Conservation (phyloP, 2,797 vertebrate species). For the Phrynocephalus guinanensis region DNA sequence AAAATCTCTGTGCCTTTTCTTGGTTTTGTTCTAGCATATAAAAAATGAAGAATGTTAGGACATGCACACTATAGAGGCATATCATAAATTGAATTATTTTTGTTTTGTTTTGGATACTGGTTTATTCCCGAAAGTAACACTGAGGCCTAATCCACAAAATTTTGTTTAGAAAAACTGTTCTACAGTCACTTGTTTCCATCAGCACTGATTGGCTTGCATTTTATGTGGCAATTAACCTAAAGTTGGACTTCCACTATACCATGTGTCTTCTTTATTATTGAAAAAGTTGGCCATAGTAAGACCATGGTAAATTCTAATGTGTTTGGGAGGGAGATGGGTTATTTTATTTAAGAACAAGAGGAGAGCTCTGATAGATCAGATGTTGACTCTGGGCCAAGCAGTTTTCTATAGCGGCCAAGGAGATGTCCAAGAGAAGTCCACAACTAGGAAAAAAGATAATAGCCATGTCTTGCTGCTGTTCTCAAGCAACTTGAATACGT, state of each 20-base stretch:
- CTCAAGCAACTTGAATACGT: not conserved
- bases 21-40: not conserved
- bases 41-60: not conserved
- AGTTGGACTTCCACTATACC: not conserved
- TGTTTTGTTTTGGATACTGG: not conserved
- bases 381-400: too few species aligned
- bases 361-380: not conserved
- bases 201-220: too few species aligned
- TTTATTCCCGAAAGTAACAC: conserved; percentile 54
- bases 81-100: not conserved
- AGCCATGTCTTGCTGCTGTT: not conserved
- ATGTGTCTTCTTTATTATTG: not conserved
- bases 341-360: not conserved
- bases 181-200: not conserved
- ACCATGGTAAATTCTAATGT: not conserved
- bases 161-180: not conserved
- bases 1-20: not conserved
- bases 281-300: not conserved
- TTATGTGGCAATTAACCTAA: not conserved
- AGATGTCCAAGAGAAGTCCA: not conserved
- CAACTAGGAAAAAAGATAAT: not conserved
- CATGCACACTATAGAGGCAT: not conserved
- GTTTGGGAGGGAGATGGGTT: not conserved
- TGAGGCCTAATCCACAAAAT: not conserved
- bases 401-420: not conserved